Percentiles rank a stretch among this genome's conserved stretches.
Evolutionary conservation across 2,113 vertebrate species (phyloP).

Genomic region (Mesembrinibis cayennensis): DNA sequence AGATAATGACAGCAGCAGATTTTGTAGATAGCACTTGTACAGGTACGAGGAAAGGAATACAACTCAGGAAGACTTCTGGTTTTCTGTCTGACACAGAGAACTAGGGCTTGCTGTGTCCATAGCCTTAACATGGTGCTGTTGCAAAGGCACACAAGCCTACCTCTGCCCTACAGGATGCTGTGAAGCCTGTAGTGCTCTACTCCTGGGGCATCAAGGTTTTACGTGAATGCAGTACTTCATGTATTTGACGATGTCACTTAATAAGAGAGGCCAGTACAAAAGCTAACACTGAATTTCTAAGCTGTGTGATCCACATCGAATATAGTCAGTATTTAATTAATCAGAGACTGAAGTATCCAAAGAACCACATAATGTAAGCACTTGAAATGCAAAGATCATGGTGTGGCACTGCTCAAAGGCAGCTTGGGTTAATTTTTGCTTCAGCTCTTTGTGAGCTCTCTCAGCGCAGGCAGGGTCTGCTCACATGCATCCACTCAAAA

Average conservation of each 20-base stretch:
- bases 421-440: not conserved
- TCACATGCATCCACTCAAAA: not conserved
- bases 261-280: not conserved
- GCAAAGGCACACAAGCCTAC: not conserved
- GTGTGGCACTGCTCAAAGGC: not conserved
- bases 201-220: rapidly evolving
- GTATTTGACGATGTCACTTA: not conserved
- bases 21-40: not conserved
- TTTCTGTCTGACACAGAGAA: not conserved
- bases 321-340: not conserved
- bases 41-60: not conserved
- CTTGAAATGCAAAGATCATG: not conserved
- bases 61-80: not conserved
- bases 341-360: not conserved
- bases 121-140: rapidly evolving
- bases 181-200: not conserved
- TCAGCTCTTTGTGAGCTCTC: not conserved
- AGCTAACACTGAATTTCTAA: not conserved
- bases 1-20: not conserved
- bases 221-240: not conserved
- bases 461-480: rapidly evolving
- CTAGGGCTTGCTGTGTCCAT: not conserved
- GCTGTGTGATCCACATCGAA: not conserved
- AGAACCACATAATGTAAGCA: not conserved
- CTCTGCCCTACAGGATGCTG: not conserved